A percentile compares a stretch with the other conserved stretches of the same genome.
These are phyloP conservation scores for Onychomys leucogaster DNA, from an alignment of 2,797 vertebrate genomes.

Conservation along the genomic window DNA sequence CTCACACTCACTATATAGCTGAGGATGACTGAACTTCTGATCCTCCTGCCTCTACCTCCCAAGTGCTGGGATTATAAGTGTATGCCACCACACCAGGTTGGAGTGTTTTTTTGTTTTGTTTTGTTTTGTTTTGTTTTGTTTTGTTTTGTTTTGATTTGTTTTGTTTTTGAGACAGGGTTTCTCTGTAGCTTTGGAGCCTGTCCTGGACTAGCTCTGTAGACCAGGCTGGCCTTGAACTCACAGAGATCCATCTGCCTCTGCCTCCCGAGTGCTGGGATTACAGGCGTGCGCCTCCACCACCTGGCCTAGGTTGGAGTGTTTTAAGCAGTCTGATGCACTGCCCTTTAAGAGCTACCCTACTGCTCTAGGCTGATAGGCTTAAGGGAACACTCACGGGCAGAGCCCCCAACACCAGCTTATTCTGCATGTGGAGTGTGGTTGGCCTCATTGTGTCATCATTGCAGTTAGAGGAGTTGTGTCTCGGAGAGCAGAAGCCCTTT, in stretches of 20 bases:
- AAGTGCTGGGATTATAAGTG: background rate
- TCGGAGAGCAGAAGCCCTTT: background rate
- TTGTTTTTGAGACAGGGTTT: too few relatives aligned
- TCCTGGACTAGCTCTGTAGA: too few relatives aligned
- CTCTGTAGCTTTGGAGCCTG: too few relatives aligned
- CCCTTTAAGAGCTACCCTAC: background rate
- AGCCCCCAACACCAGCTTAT: background rate
- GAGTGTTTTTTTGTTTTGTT: too few relatives aligned
- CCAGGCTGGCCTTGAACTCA: too few relatives aligned
- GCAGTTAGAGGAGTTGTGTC: background rate
- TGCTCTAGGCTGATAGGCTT: background rate
- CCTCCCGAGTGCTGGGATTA: background rate
- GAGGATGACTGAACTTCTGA: background rate
- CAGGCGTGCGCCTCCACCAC: background rate
- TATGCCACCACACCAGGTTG: background rate
- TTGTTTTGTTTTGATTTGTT: too few relatives aligned
- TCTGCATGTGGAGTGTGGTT: conserved; percentile 30
- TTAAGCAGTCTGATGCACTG: background rate
- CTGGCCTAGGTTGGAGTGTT: background rate
- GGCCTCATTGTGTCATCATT: background rate
- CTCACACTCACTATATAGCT: background rate
- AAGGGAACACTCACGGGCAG: background rate
- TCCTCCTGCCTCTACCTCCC: background rate
- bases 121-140: too few relatives aligned
- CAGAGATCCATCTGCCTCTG: background rate